These are phyloP conservation scores for Jordanella pulchra DNA, from an alignment of 2,797 vertebrate species.

Conservation along the genomic window DNA sequence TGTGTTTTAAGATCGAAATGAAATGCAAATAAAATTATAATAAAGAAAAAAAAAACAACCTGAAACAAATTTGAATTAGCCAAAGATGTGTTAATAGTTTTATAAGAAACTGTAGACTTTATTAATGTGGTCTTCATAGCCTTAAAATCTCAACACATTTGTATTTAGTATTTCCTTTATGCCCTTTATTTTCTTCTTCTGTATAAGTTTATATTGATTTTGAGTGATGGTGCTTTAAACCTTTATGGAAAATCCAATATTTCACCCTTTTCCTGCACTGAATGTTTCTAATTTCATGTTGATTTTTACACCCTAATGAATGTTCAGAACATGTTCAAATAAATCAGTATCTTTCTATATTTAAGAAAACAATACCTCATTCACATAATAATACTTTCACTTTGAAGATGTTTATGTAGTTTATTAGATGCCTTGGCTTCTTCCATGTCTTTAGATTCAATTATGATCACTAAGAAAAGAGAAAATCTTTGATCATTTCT, in stretches of 20 bases:
- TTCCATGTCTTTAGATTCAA: slow-evolving; percentile 41
- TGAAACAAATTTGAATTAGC: not conserved
- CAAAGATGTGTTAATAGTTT: not conserved
- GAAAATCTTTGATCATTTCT: slow-evolving; percentile 55
- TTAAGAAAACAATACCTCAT: slow-evolving; percentile 15
- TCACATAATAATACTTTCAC: slow-evolving; percentile 20
- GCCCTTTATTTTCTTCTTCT: slow-evolving; percentile 4
- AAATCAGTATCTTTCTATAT: slow-evolving; percentile 23
- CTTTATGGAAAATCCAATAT: slow-evolving; percentile 46
- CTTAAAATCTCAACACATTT: slow-evolving; percentile 59
- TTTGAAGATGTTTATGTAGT: slow-evolving; percentile 30
- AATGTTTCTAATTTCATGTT: slow-evolving; percentile 37
- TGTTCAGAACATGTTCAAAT: slow-evolving; percentile 1
- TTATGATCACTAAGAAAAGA: slow-evolving; percentile 33
- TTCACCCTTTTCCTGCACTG: slow-evolving; percentile 44
- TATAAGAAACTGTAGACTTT: not conserved
- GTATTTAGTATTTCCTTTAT: slow-evolving; percentile 5
- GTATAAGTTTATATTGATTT: slow-evolving; percentile 6
- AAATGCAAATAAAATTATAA: too few species aligned
- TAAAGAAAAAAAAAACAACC: too few species aligned
- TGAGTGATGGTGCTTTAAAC: slow-evolving; percentile 42
- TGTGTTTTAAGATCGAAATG: not conserved
- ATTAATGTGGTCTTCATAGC: slow-evolving; percentile 40
- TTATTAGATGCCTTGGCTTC: slow-evolving; percentile 33
- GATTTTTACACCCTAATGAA: slow-evolving; percentile 37